Conservation (phyloP, 2,113 vertebrate genomes). For the Athene noctua region DNA sequence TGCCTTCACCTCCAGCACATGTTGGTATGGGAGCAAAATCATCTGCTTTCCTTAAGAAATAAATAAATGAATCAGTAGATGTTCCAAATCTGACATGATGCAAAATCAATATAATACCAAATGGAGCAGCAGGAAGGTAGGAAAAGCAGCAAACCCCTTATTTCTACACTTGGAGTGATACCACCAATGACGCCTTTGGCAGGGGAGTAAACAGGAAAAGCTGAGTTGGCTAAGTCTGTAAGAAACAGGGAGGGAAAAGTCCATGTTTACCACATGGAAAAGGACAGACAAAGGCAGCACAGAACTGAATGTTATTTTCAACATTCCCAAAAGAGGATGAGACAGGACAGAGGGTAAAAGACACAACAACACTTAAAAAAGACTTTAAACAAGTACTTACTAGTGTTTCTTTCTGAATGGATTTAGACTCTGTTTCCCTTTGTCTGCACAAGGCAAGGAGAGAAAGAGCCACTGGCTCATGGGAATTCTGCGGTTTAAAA, state of each 20-base stretch:
- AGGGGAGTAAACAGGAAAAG: conserved; percentile 70
- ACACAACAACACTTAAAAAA: conserved; percentile 59
- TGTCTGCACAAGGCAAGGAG: not conserved
- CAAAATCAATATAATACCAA: not conserved
- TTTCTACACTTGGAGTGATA: conserved; percentile 38
- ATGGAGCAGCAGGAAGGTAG: not conserved
- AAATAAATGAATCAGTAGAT: not conserved
- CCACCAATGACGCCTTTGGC: not conserved
- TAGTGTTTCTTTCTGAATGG: conserved; percentile 31
- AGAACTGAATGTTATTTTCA: conserved; percentile 71
- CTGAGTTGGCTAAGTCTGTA: conserved; percentile 45
- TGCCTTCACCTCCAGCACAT: not conserved
- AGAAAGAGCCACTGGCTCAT: not conserved
- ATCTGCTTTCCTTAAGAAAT: not conserved
- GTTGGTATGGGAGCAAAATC: not conserved
- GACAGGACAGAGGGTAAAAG: conserved; percentile 59
- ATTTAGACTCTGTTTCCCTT: not conserved
- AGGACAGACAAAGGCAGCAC: conserved; percentile 62
- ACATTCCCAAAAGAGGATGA: conserved; percentile 63
- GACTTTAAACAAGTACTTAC: conserved; percentile 58
- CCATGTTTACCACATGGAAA: conserved; percentile 67
- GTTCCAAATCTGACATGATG: not conserved
- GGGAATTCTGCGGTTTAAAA: not conserved
- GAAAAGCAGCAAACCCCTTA: conserved; percentile 1
- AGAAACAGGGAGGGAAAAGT: conserved; percentile 52